These are phyloP conservation scores for Drosophila histrio DNA, from an alignment of 2,888 invertebrate genomes.

Conservation along the genomic window DNA sequence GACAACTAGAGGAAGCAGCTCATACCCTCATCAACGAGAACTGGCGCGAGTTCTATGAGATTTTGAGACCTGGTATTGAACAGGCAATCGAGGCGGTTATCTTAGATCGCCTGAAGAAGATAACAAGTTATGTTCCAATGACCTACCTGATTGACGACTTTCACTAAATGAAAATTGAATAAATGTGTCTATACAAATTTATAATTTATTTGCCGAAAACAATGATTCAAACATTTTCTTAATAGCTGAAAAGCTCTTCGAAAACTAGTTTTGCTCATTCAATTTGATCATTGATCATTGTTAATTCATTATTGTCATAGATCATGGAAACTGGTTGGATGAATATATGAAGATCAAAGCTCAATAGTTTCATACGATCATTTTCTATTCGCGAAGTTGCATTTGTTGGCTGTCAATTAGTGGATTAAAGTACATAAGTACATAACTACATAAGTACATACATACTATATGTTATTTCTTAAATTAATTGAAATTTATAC, in stretches of 20 bases:
- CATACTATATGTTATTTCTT: no score
- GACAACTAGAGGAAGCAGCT: slow-evolving; percentile 86
- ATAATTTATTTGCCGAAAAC: no score
- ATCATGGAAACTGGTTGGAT: neutral
- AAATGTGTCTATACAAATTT: neutral
- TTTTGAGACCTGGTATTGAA: slow-evolving; percentile 87
- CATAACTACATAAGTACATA: no score
- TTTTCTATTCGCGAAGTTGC: no score
- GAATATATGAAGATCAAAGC: neutral
- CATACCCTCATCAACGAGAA: slow-evolving; percentile 89
- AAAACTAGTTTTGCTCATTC: neutral
- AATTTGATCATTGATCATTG: no score
- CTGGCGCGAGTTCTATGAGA: slow-evolving; percentile 88
- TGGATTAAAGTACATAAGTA: no score
- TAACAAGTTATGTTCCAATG: slow-evolving; percentile 88
- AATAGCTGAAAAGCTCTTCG: neutral
- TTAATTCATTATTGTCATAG: no score
- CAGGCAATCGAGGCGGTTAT: slow-evolving; percentile 88
- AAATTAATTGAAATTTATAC: no score
- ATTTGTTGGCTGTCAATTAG: neutral
- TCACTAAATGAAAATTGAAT: slow-evolving; percentile 21
- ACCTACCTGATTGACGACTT: slow-evolving; percentile 52
- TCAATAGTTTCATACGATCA: neutral
- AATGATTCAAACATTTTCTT: no score
- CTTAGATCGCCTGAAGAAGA: slow-evolving; percentile 86